These are phyloP conservation scores for Dasyurus viverrinus DNA, from an alignment of 2,113 vertebrate genomes.

Conservation along the genomic window DNA sequence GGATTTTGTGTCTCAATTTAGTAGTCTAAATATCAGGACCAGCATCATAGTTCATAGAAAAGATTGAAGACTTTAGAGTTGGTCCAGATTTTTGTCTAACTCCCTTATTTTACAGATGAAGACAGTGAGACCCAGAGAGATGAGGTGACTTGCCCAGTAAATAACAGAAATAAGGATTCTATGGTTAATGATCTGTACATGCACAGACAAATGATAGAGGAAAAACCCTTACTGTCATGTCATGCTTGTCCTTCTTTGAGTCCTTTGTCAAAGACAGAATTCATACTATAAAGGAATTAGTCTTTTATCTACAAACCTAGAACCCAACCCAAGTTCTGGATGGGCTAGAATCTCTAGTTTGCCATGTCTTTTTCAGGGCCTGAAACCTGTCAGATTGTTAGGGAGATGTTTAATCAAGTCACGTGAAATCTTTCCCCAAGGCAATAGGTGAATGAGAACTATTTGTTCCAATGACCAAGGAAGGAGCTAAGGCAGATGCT, in stretches of 20 bases:
- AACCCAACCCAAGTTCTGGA: too few species aligned
- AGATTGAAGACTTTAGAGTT: neutral
- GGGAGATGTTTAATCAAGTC: neutral
- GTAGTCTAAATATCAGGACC: neutral
- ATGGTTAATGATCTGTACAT: neutral
- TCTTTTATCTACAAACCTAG: neutral
- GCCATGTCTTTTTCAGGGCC: neutral
- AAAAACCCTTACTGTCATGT: neutral
- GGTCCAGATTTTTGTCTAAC: neutral
- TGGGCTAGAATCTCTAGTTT: too few species aligned
- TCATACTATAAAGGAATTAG: neutral
- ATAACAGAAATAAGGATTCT: neutral
- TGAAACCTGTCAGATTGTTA: neutral
- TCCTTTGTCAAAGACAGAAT: neutral
- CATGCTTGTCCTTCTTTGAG: neutral
- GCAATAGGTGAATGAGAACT: neutral
- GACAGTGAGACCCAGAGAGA: neutral
- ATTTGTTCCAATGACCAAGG: neutral
- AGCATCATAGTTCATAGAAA: neutral
- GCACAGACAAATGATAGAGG: neutral
- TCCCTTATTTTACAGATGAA: neutral
- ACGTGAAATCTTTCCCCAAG: neutral
- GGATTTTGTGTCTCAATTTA: neutral
- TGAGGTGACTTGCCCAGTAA: neutral
- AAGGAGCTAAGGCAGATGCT: neutral